A percentile compares a stretch with the other conserved stretches of the same genome.
Conservation (phyloP, 2,888 invertebrate species). For the Epistrophe eligans region DNA sequence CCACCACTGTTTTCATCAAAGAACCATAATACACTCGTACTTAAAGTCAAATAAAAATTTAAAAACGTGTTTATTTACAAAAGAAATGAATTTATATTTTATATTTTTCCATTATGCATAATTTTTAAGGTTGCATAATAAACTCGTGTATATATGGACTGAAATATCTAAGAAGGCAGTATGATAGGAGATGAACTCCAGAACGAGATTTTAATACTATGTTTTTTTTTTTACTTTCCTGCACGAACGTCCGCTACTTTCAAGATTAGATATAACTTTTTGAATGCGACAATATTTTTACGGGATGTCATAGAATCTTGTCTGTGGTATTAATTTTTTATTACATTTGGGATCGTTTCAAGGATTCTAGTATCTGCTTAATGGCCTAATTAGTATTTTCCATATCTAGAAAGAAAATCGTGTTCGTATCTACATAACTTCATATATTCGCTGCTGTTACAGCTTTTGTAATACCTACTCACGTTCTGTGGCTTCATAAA, state of each 20-base stretch:
- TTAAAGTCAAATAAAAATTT: no score
- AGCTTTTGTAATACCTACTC: background rate
- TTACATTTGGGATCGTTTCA: background rate
- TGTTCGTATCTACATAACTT: background rate
- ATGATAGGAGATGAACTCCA: no score
- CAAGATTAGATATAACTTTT: conserved; percentile 2
- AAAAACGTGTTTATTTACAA: no score
- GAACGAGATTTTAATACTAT: background rate
- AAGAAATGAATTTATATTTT: no score
- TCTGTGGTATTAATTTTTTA: background rate
- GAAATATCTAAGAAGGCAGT: no score
- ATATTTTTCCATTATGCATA: no score
- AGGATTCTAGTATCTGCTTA: background rate
- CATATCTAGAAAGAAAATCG: background rate
- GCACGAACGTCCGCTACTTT: background rate
- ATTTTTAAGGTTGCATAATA: no score
- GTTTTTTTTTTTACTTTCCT: background rate
- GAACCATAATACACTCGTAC: no score
- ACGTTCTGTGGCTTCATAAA: conserved; percentile 22
- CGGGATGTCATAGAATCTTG: background rate
- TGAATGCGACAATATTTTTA: background rate
- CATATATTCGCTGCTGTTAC: background rate
- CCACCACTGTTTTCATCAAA: no score
- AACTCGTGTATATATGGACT: no score
- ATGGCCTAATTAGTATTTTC: conserved; percentile 15